Evolutionary conservation across 2,113 vertebrate genomes (phyloP), one percentile per base, ranked within the genome.

Genomic region (Varanus salvator): DNA sequence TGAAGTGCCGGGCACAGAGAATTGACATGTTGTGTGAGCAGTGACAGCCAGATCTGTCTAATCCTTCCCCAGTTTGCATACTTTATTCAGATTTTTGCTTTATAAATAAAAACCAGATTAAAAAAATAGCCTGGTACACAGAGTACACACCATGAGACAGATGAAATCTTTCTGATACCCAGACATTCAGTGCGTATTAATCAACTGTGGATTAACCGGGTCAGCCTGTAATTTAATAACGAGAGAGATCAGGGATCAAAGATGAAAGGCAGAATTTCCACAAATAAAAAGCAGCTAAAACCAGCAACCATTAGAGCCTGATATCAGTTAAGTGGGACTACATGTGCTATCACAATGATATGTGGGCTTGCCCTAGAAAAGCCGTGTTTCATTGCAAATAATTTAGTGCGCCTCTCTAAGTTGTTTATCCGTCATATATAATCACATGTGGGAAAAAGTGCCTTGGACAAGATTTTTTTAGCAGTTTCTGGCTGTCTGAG

Each of bases 201-300:
- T 95, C 95, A 96, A 91, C 94, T 87, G 0, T 1, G 93, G 95
- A 96, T 96, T 96, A 96, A 95, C 93, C 92, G 15, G 95, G 94
- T 93, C 93, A 94, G 93, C 89, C 93, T 76, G 92, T 89, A 94
- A 96, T 95, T 96, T 95, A 95, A 95, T 95, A 94, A 94, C 23
- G 34, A 91, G 93, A 0, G 75, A 89, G 89, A 75, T 76, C 54
- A 25, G 84, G 50, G 50, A 74, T 23, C 83, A 34, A 81, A 87
- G 87, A 87, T 72, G 23, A 69, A 88, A 92, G 84, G 66, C 1
- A 0, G 3, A 0, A 44, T 90, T 60, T 72, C 85, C 87, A 50
- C 31, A 74, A 1, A 0, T 87, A 38, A 44, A 64, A 38, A 89
- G 38, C 54, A 83, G 54, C 0, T 8, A 84, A 52, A 91, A 72